Conservation (phyloP, 2,797 vertebrate genomes). For the Xiphophorus birchmanni region DNA sequence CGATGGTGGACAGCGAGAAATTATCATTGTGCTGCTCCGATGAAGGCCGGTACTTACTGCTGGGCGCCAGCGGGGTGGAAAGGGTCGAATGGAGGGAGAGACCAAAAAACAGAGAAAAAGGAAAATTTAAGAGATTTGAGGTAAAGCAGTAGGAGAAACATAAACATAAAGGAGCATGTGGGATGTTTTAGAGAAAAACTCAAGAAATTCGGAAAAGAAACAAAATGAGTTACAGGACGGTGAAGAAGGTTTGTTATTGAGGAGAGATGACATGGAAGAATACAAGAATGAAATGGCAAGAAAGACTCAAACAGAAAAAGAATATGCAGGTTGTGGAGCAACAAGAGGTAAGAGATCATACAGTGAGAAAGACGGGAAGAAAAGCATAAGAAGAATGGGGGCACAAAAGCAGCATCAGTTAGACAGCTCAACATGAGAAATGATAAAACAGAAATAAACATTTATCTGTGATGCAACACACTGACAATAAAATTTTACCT, state of each 20-base stretch:
- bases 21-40: constrained; percentile 99
- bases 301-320: background rate
- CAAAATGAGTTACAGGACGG: background rate
- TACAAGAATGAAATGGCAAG: background rate
- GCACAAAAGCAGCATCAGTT: constrained; percentile 71
- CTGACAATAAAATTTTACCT: constrained; percentile 4
- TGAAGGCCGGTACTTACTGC: constrained; percentile 93
- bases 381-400: constrained; percentile 14
- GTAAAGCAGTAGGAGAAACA: background rate
- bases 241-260: background rate
- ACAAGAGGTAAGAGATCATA: constrained; percentile 15
- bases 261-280: background rate
- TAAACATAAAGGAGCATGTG: constrained; percentile 6
- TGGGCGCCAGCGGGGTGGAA: constrained; percentile 46
- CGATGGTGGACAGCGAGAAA: constrained; percentile 99
- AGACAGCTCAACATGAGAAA: constrained; percentile 34
- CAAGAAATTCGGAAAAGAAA: background rate
- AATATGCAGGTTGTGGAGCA: background rate
- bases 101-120: background rate
- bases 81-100: background rate
- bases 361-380: constrained; percentile 17
- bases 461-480: constrained; percentile 73
- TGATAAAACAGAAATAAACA: constrained; percentile 38
- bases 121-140: constrained; percentile 12
- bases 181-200: background rate